Evolutionary conservation across 2,797 vertebrate species (phyloP), one percentile per base, ranked within the genome.

Genomic region (Spinibarbus caldwelli): DNA sequence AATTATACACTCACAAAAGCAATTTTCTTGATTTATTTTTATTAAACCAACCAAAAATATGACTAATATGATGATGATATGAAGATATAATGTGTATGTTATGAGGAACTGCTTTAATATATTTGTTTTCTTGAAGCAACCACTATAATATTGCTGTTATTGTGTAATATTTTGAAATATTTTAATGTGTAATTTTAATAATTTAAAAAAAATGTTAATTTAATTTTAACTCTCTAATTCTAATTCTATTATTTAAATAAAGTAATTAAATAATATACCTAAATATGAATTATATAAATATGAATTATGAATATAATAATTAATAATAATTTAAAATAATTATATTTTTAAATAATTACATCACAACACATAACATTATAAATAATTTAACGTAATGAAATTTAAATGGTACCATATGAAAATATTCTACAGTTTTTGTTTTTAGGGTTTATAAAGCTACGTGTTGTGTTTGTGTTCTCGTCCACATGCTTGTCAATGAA

Each of bases 401-500:
- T 68, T 38, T 38, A 68, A 68, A 68, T 68, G 0, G 21, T 21
- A 38, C 29, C 26, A 10, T 38, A 23, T 68, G 4, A 5, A 68
- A 36, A 31, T 38, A 11, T 19, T 72, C n/a, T 10, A 45, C 7
- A 38, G 3, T 43, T 12, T 47, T 38, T 23, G 21, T n/a, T 71
- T 54, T 7, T 62, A 9, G 54, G 47, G n/a, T 10, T 77, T 49
- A 9, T 66, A 29, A 26, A 10, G 76, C 9, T 21, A 21, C 47
- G 23, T n/a, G n/a, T n/a, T 80, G 38, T 54, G 49, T 38, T 19
- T 70, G 68, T 68, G 85, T 66, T 14, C 17, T 17, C 36, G 78
- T 83, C 17, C 64, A 49, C 15, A 38, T 47, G 76, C 76, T 90
- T 83, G 89, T 91, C 91, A 93, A 90, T 86, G 86, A 57, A 62